These are phyloP conservation scores for Centruroides sculpturatus DNA, from an alignment of 1,140 invertebrate genomes.

Conservation along the genomic window DNA sequence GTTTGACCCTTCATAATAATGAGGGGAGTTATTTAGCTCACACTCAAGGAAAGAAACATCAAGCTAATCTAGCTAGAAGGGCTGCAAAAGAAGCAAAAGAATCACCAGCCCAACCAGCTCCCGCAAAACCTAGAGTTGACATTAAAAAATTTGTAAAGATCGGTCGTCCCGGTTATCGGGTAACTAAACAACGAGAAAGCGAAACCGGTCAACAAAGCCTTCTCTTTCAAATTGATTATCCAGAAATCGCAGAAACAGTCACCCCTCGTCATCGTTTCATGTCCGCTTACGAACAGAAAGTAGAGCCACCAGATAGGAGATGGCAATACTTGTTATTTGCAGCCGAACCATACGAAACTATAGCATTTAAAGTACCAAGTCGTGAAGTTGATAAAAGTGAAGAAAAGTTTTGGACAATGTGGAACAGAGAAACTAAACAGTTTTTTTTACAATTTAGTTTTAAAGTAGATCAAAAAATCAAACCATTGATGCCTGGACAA, in stretches of 20 bases:
- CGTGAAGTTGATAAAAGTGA: slow-evolving; percentile 97
- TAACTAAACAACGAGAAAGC: slow-evolving; percentile 95
- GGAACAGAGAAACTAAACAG: slow-evolving; percentile 98
- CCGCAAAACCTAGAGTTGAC: slow-evolving; percentile 87
- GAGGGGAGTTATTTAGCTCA: slow-evolving; percentile 98
- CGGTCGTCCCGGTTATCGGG: slow-evolving; percentile 94
- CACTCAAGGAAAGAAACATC: slow-evolving; percentile 99
- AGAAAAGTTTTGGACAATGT: slow-evolving; percentile 94
- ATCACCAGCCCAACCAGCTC: slow-evolving; percentile 70
- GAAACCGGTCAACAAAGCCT: slow-evolving; percentile 91
- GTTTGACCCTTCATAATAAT: slow-evolving; percentile 97
- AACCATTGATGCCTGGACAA: slow-evolving; percentile 8
- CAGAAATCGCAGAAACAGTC: slow-evolving; percentile 88
- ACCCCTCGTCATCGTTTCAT: slow-evolving; percentile 93
- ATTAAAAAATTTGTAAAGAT: slow-evolving; percentile 99
- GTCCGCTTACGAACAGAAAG: slow-evolving; percentile 99
- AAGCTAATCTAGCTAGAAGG: slow-evolving; percentile 91
- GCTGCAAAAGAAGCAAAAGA: slow-evolving; percentile 99
- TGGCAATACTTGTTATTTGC: slow-evolving; percentile 99
- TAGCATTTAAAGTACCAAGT: slow-evolving; percentile 96
- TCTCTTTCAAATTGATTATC: slow-evolving; percentile 72
- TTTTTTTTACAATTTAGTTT: slow-evolving; percentile 91
- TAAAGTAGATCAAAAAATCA: slow-evolving; percentile 30
- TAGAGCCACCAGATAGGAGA: slow-evolving; percentile 96
- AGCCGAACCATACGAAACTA: slow-evolving; percentile 98